Base-by-base conservation (phyloP, 1,140 invertebrate genomes). In the Homarus americanus region DNA sequence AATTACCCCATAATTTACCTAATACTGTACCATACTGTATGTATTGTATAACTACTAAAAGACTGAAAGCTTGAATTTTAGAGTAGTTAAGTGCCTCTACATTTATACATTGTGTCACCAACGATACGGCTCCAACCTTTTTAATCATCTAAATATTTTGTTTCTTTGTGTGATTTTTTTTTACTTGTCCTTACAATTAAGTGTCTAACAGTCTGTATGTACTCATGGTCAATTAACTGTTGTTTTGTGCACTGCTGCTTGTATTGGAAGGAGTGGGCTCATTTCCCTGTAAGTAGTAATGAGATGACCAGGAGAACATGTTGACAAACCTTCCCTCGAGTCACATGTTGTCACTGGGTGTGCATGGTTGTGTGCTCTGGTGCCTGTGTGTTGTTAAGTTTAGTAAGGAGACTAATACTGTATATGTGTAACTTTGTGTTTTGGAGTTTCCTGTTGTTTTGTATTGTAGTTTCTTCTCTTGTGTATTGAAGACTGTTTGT, bases 261-360 rank as follows among this genome's bases (percentile, higher is more conserved):
- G 80, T 72, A 78, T 41, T 90, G 88, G 88, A 88, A 93, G 93
- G 92, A 93, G 92, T 93, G 92, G 92, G 93, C 93, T 86, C 93
- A 93, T 90, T 93, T 93, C 36, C 93, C 93, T 85, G 93, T 94
- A 93, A 93, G 93, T 94, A 93, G 82, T 89, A 34, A 82, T 85
- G 87, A 44, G 41, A 36, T 75, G 73, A 76, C 82, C 76, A 40
- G 28, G 63, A 40, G 63, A 69, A 83, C 49, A 69, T 69, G 53
- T 15, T 49, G 15, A 49, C 5, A 7, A 49, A 83, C 34, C 24
- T 36, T 63, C 17, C 1, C 28, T 15, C n/a, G n/a, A 80, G 40
- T 49, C 53, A 32, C 78, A 83, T 83, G 80, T 82, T 15, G 17
- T 15, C 44, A 49, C 17, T 66, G 58, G 2, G 40, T 63, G 40